Conservation (phyloP, 1,140 invertebrate genomes). For the Saxidomus purpurata region DNA sequence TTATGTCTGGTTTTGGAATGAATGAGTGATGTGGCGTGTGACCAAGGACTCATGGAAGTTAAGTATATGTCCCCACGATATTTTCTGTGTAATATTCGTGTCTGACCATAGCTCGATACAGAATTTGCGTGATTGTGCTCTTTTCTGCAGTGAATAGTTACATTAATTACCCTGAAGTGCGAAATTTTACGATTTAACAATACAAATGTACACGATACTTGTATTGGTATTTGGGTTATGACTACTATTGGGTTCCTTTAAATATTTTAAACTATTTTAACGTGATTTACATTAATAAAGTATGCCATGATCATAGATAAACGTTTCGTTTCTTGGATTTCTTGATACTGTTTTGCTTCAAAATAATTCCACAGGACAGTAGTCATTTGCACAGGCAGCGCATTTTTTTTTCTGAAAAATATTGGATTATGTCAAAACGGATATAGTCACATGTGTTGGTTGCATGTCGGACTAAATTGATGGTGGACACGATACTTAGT, state of each 20-base stretch:
- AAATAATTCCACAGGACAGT: neutral
- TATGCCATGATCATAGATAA: neutral
- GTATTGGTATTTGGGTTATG: conserved; percentile 23
- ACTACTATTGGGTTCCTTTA: neutral
- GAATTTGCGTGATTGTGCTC: conserved; percentile 62
- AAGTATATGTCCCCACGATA: conserved; percentile 67
- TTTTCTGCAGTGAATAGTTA: conserved; percentile 60
- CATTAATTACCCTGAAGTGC: conserved; percentile 65
- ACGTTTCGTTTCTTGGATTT: neutral
- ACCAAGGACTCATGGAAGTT: conserved; percentile 50
- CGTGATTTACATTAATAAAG: conserved; percentile 1
- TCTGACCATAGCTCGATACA: conserved; percentile 54
- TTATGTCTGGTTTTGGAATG: conserved; percentile 58
- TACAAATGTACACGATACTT: conserved; percentile 62
- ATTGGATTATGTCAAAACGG: conserved; percentile 15
- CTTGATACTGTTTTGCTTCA: conserved; percentile 5
- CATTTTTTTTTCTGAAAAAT: neutral
- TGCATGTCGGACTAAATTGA: conserved; percentile 39
- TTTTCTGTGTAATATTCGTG: conserved; percentile 55
- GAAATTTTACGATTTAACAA: conserved; percentile 66
- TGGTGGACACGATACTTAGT: conserved; percentile 67
- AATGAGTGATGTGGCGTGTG: conserved; percentile 63
- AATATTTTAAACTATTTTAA: conserved; percentile 17
- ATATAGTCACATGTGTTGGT: neutral
- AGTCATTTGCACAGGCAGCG: too few relatives aligned